These are phyloP conservation scores for Ferrisia virgata DNA, from an alignment of 2,888 invertebrate species.

Conservation along the genomic window DNA sequence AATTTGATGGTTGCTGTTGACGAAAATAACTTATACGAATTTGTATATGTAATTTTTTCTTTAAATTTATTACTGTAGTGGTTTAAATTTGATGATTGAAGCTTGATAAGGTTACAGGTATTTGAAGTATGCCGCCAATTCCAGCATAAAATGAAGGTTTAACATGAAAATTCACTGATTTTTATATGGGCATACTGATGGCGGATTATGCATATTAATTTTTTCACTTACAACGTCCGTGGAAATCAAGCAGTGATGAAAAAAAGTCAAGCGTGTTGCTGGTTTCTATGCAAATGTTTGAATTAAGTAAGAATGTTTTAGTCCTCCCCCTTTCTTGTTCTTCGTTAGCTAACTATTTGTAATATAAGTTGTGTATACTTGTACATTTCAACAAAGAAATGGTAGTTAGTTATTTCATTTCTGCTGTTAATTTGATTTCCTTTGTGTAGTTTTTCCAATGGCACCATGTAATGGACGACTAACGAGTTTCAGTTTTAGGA, in stretches of 20 bases:
- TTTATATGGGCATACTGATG: neutral
- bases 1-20: neutral
- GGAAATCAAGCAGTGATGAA: neutral
- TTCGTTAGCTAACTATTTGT: neutral
- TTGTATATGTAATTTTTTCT: neutral
- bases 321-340: neutral
- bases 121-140: constrained; percentile 28
- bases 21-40: neutral
- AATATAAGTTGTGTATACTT: neutral
- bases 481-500: too few relatives aligned
- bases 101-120: constrained; percentile 16
- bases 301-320: neutral
- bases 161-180: constrained; percentile 30
- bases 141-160: constrained; percentile 12
- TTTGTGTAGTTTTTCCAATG: neutral
- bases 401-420: neutral
- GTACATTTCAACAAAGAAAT: neutral
- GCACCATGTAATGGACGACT: too few relatives aligned
- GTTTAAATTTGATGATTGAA: constrained; percentile 1
- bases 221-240: neutral
- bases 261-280: neutral
- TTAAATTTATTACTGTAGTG: neutral
- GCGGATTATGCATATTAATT: constrained; percentile 16
- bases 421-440: neutral
- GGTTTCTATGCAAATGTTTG: neutral